Conservation (phyloP, 2,113 vertebrate species). For the Megaceryle torquata region DNA sequence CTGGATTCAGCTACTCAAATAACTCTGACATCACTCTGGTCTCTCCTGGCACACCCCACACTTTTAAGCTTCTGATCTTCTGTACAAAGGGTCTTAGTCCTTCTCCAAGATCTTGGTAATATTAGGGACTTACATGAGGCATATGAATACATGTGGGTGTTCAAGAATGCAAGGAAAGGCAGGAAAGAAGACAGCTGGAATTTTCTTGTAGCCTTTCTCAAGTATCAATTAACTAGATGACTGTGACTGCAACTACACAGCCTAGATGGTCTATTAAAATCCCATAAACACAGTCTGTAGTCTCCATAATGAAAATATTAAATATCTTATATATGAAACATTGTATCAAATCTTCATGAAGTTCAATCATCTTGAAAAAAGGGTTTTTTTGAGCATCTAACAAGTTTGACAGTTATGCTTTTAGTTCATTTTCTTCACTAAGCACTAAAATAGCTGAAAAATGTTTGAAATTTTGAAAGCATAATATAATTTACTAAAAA, state of each 20-base stretch:
- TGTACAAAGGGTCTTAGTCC: background rate
- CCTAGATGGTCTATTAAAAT: background rate
- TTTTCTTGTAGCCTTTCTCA: background rate
- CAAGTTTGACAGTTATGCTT: background rate
- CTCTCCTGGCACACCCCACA: background rate
- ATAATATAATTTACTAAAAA: constrained; percentile 22
- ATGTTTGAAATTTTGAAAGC: background rate
- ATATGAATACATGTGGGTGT: background rate
- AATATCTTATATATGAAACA: background rate
- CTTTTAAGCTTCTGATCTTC: background rate
- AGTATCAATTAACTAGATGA: background rate
- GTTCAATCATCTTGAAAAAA: background rate
- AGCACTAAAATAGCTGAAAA: constrained; percentile 25
- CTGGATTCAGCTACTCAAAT: background rate
- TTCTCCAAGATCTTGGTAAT: background rate
- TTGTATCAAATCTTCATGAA: background rate
- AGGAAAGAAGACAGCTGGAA: background rate
- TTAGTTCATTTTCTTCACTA: constrained; percentile 15
- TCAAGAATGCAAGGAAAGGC: background rate
- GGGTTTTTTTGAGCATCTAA: constrained; percentile 18
- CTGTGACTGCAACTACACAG: background rate
- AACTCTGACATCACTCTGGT: background rate
- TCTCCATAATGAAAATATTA: background rate
- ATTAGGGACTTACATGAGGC: background rate
- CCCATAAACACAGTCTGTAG: background rate